Base-by-base conservation (phyloP, 2,797 vertebrate genomes). In the Myripristis murdjan region DNA sequence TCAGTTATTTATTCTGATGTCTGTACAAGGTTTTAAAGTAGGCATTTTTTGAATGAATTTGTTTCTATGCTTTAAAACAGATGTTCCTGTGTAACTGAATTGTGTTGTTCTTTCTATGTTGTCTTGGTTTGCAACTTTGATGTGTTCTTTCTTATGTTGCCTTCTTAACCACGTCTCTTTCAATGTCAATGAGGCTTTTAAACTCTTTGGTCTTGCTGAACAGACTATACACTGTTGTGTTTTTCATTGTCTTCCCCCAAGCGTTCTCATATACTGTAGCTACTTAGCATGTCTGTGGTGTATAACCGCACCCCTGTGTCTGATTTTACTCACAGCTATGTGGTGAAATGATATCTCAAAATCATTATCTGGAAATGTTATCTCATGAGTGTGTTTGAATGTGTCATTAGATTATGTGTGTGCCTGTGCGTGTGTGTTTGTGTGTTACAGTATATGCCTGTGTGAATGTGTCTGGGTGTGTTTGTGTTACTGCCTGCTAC, bases 351-450 rank as follows among this genome's bases (percentile, higher is more conserved):
- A 80, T 85, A 88, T 89, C 84, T 88, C 57, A 86, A 88, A 87
- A 89, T 87, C 88, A 84, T 89, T 89, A 84, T 69, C 31, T 58
- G 78, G 82, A 89, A 88, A 91, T 57, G 78, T 85, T 89, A 84
- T 85, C 82, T 86, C 68, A 72, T 44, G 58, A 56, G 51, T 74
- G 66, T 43, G 54, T 72, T 74, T 81, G 79, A 85, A 37, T 15
- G 73, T 70, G 75, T 75, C 46, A 23, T 68, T 76, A 64, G 55
- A 59, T 59, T 18, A 22, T 47, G 64, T 7, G 31, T 54, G 52
- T 46, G 23, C n/a, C n/a, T n/a, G n/a, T n/a, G n/a, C n/a, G n/a
- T n/a, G 31, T 15, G 6, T 15, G 14, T n/a, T n/a, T n/a, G n/a
- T n/a, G n/a, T n/a, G n/a, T n/a, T n/a, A n/a, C n/a, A n/a, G n/a